These are phyloP conservation scores for Mustela erminea DNA, from an alignment of 2,797 vertebrate genomes.

Conservation along the genomic window DNA sequence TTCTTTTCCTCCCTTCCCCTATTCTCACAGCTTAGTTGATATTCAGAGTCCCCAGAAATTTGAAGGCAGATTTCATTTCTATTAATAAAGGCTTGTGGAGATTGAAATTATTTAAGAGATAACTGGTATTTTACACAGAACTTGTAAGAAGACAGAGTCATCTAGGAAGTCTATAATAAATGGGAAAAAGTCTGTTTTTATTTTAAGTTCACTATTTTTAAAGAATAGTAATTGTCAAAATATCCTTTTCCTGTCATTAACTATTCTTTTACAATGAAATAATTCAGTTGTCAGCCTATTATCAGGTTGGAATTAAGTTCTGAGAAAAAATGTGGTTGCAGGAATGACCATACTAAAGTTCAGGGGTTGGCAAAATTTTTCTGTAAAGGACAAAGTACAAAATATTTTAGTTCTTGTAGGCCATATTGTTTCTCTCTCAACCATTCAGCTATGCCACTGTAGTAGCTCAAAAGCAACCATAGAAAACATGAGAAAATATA, in stretches of 20 bases:
- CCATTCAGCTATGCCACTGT: neutral
- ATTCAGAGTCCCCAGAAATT: slow-evolving; percentile 5
- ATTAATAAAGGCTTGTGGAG: neutral
- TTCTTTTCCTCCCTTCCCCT: neutral
- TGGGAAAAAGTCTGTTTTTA: neutral
- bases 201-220: neutral
- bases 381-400: neutral
- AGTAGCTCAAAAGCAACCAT: neutral
- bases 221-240: slow-evolving; percentile 2
- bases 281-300: neutral
- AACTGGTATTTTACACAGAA: neutral
- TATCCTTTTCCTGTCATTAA: neutral
- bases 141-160: slow-evolving; percentile 44
- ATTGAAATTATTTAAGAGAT: neutral
- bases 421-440: neutral
- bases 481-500: neutral
- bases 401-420: neutral
- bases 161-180: neutral
- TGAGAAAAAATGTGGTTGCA: neutral
- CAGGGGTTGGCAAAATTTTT: neutral
- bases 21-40: slow-evolving; percentile 10
- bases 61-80: slow-evolving; percentile 31
- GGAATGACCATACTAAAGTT: neutral
- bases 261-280: neutral
- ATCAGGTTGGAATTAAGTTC: neutral